Evolutionary conservation across 30 jellyfish, hydroid and myxozoan genomes (phyloP), one percentile per base, ranked within the genome.

Genomic region (Phacellophora camtschatica): DNA sequence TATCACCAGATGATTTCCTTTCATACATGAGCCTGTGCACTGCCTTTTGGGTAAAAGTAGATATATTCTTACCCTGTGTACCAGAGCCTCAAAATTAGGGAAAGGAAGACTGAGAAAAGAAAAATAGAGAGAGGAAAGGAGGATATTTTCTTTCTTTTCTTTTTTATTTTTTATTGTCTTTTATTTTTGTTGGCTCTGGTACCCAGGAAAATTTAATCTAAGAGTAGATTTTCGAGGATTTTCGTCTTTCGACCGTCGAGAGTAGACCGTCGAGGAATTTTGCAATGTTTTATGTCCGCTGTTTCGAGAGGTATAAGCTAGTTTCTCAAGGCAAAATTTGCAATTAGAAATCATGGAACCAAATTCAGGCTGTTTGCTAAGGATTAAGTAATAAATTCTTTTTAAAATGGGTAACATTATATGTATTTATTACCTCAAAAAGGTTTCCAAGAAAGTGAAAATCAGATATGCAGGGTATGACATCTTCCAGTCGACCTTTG

Each of bases 401-500:
- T 58, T 58, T 58, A 16, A 58, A 58, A 58, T 58, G 42, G 42
- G 74, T 13, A 19, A 16, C 27, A 16, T 27, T 10, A 63, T 8
- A 63, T 33, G 24, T 39, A 39, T 39, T 39, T 13, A 39, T 67
- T 67, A 67, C 82, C 82, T 36, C 82, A 16, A 67, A 42, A 28
- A 67, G 41, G 43, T 67, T 67, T 10, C 82, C 82, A 37, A 67
- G 41, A 39, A 67, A 67, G 45, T 67, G 82, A 67, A 67, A 67
- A 67, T 67, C 82, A 7, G 82, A 35, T 18, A 67, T 10, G 50
- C 82, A 67, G 41, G 82, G 82, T 36, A 67, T 67, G n/a, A 67
- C 45, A 7, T 25, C 82, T 24, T 35, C 82, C 65, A 67, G 82
- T 67, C 66, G 8, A 2, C 29, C 82, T 36, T 42, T 39, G n/a